Conservation (phyloP, 37 sponge, comb jelly and placozoan species). For the Beroe ovata region DNA sequence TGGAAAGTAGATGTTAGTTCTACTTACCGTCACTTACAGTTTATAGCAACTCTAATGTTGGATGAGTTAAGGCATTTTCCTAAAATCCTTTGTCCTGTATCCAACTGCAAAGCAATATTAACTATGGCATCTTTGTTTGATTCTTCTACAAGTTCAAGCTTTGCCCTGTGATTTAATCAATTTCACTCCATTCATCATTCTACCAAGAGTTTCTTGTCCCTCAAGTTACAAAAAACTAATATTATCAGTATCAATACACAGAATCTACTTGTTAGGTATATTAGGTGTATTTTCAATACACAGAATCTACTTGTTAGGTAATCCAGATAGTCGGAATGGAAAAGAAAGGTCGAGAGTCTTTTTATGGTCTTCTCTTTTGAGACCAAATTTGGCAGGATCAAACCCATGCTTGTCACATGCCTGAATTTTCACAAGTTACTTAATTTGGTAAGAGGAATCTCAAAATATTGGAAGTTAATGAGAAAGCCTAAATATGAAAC, state of each 20-base stretch:
- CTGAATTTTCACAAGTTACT: not conserved
- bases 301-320: slow-evolving; percentile 63
- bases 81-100: not conserved
- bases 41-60: not conserved
- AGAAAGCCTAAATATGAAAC: not conserved
- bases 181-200: no score
- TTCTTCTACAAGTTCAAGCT: slow-evolving; percentile 37
- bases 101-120: slow-evolving; percentile 47
- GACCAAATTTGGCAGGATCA: slow-evolving; percentile 12
- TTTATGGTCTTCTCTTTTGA: slow-evolving; percentile 20
- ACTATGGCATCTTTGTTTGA: not conserved
- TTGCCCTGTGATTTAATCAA: slow-evolving; percentile 7
- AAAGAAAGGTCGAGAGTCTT: slow-evolving; percentile 5
- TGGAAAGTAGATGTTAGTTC: no score
- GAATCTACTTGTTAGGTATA: no score
- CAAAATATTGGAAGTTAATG: not conserved
- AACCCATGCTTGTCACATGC: slow-evolving; percentile 62
- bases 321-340: slow-evolving; percentile 38
- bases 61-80: not conserved
- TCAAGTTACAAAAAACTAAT: no score
- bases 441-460: not conserved
- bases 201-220: no score
- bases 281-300: no score
- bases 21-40: slow-evolving; percentile 65
- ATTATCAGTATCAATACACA: no score